These are phyloP conservation scores for Drosophila setifemur DNA, from an alignment of 1,140 invertebrate species.

Conservation along the genomic window DNA sequence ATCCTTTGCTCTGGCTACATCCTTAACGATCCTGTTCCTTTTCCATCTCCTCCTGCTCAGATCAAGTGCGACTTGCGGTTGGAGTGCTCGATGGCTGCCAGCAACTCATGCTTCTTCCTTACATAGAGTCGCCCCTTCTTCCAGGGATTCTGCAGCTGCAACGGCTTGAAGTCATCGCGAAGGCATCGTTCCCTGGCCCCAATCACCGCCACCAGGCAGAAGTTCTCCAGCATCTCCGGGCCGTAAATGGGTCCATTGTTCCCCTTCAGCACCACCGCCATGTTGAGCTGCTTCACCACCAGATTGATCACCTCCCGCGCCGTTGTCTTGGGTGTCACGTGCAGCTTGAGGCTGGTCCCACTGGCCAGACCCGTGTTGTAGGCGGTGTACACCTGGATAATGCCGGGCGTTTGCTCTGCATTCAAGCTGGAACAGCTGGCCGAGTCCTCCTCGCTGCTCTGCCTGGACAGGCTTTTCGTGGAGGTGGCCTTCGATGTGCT, in stretches of 20 bases:
- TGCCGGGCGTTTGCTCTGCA: slow-evolving; percentile 82
- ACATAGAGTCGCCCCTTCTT: slow-evolving; percentile 95
- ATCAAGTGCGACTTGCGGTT: slow-evolving; percentile 86
- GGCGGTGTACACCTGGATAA: slow-evolving; percentile 94
- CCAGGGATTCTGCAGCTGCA: slow-evolving; percentile 97
- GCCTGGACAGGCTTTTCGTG: slow-evolving; percentile 62
- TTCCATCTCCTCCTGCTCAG: slow-evolving; percentile 32
- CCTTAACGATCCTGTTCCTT: neutral
- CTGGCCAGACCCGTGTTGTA: slow-evolving; percentile 96
- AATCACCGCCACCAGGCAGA: slow-evolving; percentile 96
- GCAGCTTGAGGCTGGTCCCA: slow-evolving; percentile 95
- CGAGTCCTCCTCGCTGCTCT: slow-evolving; percentile 74
- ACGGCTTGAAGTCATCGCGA: slow-evolving; percentile 95
- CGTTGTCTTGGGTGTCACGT: slow-evolving; percentile 94
- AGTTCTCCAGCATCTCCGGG: slow-evolving; percentile 90
- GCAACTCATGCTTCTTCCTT: slow-evolving; percentile 92
- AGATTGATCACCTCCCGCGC: slow-evolving; percentile 96
- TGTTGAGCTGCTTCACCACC: slow-evolving; percentile 96
- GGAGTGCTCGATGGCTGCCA: slow-evolving; percentile 93
- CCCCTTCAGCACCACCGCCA: slow-evolving; percentile 92
- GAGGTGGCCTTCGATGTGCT: slow-evolving; percentile 64
- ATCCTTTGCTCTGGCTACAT: slow-evolving; percentile 10
- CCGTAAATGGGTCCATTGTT: slow-evolving; percentile 91
- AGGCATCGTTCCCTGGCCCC: slow-evolving; percentile 95
- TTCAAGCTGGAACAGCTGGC: slow-evolving; percentile 70